Conservation (phyloP, 2,888 invertebrate genomes). For the Ophion slaviceki region DNA sequence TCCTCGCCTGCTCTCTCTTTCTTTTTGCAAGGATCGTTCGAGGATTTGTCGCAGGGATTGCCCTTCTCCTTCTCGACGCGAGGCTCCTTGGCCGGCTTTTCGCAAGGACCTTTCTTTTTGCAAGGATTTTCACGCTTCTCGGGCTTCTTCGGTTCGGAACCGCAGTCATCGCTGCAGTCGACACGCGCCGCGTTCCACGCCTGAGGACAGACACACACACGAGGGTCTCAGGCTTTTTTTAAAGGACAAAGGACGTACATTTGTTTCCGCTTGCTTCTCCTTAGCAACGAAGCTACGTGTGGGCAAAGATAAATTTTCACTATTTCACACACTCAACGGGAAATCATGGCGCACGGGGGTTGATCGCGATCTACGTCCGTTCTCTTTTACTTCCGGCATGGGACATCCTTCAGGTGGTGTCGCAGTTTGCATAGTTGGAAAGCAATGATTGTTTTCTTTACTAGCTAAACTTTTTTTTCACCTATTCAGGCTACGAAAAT, state of each 20-base stretch:
- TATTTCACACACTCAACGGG: not conserved
- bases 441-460: too few species aligned
- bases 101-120: conserved; percentile 29
- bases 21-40: conserved; percentile 44
- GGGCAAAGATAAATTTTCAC: not conserved
- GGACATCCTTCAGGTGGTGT: not conserved
- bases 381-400: not conserved
- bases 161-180: conserved; percentile 60
- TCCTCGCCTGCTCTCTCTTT: conserved; percentile 13
- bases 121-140: conserved; percentile 54
- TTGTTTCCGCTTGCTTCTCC: conserved; percentile 47
- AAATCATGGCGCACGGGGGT: not conserved
- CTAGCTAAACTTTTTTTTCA: too few species aligned
- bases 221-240: conserved; percentile 60
- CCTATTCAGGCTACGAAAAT: too few species aligned
- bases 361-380: not conserved
- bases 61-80: conserved; percentile 22
- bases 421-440: too few species aligned
- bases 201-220: conserved; percentile 76
- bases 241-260: conserved; percentile 40
- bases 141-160: conserved; percentile 48
- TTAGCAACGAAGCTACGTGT: conserved; percentile 7
- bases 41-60: conserved; percentile 24
- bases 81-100: conserved; percentile 42
- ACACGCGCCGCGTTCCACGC: conserved; percentile 66